Percentiles rank a stretch among this genome's conserved stretches.
Conservation (phyloP, 1,140 invertebrate species). For the Metaphire vulgaris region DNA sequence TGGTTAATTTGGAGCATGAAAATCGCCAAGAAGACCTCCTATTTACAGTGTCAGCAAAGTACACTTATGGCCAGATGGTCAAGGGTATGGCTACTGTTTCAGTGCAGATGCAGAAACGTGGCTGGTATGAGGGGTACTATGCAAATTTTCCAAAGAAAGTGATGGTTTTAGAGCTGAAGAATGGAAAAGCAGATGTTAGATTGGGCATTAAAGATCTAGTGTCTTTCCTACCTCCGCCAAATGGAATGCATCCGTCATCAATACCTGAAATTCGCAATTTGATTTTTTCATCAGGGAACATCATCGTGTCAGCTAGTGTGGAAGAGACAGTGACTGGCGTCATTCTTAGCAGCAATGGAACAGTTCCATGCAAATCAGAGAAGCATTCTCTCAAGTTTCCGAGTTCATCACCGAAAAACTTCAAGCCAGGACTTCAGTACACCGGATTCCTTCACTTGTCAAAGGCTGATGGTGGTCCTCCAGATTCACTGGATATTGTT, state of each 20-base stretch:
- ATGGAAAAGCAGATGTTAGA: not conserved
- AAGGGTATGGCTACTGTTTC: not conserved
- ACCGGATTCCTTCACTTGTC: not conserved
- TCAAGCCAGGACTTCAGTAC: not conserved
- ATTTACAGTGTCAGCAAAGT: conserved; percentile 5
- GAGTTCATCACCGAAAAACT: not conserved
- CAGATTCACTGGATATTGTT: not conserved
- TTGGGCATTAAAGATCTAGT: not conserved
- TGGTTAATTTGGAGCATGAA: not conserved
- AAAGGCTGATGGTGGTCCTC: not conserved
- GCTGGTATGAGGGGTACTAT: too few species aligned
- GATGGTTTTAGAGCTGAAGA: not conserved
- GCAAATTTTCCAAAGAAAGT: too few species aligned
- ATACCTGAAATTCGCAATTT: too few species aligned
- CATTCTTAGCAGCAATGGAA: not conserved
- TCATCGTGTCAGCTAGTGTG: too few species aligned
- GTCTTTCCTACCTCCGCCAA: too few species aligned
- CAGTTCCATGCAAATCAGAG: not conserved
- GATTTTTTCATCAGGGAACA: too few species aligned
- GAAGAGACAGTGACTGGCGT: not conserved
- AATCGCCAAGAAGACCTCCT: conserved; percentile 4
- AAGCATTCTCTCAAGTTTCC: not conserved
- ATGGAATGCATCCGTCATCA: too few species aligned
- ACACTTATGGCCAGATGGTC: not conserved
- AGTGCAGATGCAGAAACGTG: not conserved